A percentile compares a stretch with the other conserved stretches of the same genome.
Evolutionary conservation across 2,797 vertebrate genomes (phyloP).

Genomic region (Paguma larvata): DNA sequence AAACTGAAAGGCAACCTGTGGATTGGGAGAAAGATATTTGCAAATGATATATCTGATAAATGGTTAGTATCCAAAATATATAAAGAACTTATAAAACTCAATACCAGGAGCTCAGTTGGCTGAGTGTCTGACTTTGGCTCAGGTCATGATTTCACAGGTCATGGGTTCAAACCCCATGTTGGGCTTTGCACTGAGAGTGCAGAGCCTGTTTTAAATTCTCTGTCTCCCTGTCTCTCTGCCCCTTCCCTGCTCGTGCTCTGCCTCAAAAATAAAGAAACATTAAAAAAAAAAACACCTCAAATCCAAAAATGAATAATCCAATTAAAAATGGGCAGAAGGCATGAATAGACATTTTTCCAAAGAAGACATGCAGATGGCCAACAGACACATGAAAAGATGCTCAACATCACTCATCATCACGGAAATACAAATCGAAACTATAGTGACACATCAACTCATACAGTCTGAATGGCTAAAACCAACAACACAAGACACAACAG

Average conservation of each 20-base stretch:
- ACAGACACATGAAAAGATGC: background rate
- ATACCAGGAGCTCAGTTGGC: background rate
- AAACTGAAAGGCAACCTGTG: background rate
- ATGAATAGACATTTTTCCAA: background rate
- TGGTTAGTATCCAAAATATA: background rate
- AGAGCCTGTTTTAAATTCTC: no score
- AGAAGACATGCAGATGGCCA: background rate
- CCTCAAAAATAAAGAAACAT: no score
- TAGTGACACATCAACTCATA: background rate
- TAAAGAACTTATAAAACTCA: background rate
- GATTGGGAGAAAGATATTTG: background rate
- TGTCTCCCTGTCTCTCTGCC: no score
- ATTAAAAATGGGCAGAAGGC: background rate
- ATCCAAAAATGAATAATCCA: background rate
- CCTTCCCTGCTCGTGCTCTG: no score
- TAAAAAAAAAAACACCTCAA: background rate
- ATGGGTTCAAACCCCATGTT: no score
- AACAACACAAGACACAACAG: background rate
- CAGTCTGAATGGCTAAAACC: background rate
- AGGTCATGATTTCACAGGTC: no score
- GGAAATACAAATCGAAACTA: background rate
- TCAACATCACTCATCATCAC: background rate
- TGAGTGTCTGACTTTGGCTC: no score
- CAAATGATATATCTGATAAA: background rate
- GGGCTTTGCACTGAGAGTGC: no score